Evolutionary conservation across 2,888 invertebrate species (phyloP).

Genomic region (Calliphora vomitoria): DNA sequence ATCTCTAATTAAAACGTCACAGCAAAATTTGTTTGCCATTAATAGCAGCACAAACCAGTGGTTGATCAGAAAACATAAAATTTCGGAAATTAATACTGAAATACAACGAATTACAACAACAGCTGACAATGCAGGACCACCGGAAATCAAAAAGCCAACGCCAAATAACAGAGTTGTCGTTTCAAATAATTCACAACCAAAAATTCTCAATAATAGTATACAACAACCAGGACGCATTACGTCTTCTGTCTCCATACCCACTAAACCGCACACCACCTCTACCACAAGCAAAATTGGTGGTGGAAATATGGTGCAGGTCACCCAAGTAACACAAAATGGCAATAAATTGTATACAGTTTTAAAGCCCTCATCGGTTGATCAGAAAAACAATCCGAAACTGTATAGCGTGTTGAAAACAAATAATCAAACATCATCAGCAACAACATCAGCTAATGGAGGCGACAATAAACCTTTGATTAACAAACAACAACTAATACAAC

Average conservation of each 20-base stretch:
- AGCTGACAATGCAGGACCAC: constrained; percentile 68
- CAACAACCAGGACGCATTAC: constrained; percentile 63
- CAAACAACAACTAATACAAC: constrained; percentile 59
- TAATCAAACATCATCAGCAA: constrained; percentile 45
- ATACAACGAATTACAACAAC: constrained; percentile 77
- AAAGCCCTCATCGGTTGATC: constrained; percentile 75
- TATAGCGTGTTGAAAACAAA: constrained; percentile 76
- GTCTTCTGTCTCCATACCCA: constrained; percentile 17
- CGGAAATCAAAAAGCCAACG: constrained; percentile 77
- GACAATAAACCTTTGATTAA: constrained; percentile 51
- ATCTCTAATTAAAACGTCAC: constrained; percentile 18
- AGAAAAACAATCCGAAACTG: constrained; percentile 71
- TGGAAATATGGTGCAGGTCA: constrained; percentile 64
- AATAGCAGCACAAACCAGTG: constrained; percentile 46
- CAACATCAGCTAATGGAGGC: constrained; percentile 32
- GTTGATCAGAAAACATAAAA: constrained; percentile 77
- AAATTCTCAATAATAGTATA: constrained; percentile 59
- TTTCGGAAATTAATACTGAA: constrained; percentile 81
- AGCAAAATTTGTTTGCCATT: constrained; percentile 10
- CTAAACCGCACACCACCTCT: background rate
- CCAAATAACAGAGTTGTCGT: constrained; percentile 78
- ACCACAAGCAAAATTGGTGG: constrained; percentile 39
- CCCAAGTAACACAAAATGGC: constrained; percentile 45
- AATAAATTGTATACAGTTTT: constrained; percentile 67
- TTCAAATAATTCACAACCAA: constrained; percentile 72